These are phyloP conservation scores for Cephonodes hylas DNA, from an alignment of 2,888 invertebrate genomes.

Conservation along the genomic window DNA sequence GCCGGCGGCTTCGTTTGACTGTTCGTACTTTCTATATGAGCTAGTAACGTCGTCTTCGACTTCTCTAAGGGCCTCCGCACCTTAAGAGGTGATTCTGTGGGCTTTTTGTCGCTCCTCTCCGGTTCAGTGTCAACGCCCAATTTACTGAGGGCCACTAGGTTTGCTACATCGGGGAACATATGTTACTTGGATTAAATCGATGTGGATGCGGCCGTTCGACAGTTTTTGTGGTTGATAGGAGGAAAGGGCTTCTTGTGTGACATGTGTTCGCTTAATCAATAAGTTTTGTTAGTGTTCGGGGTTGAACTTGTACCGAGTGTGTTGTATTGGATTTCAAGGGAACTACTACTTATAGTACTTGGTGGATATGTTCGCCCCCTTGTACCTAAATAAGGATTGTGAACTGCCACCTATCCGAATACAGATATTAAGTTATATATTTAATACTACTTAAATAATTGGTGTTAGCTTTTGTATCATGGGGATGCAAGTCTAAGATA, in stretches of 20 bases:
- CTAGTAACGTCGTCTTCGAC: conserved; percentile 76
- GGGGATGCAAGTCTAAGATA: neutral
- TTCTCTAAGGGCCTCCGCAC: conserved; percentile 72
- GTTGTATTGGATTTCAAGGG: neutral
- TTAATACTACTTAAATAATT: neutral
- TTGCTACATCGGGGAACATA: conserved; percentile 63
- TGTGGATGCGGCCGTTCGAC: conserved; percentile 27
- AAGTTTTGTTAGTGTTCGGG: neutral
- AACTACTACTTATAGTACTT: neutral
- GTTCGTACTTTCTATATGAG: conserved; percentile 70
- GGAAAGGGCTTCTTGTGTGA: neutral
- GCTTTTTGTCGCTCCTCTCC: conserved; percentile 68
- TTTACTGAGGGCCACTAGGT: conserved; percentile 79
- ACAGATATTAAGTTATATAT: neutral
- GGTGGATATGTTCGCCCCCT: neutral
- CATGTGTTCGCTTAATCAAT: neutral
- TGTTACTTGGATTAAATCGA: conserved; percentile 12
- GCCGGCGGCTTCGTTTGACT: conserved; percentile 69
- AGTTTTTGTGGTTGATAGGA: conserved; percentile 6
- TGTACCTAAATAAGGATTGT: neutral
- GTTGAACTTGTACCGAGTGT: neutral
- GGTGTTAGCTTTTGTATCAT: neutral
- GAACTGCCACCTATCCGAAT: neutral
- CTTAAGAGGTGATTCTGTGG: conserved; percentile 71
- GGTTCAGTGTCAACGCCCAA: conserved; percentile 75